phyloP scores from a whole-genome alignment of 2,797 vertebrate species.

The Botia kubotai region DNA sequence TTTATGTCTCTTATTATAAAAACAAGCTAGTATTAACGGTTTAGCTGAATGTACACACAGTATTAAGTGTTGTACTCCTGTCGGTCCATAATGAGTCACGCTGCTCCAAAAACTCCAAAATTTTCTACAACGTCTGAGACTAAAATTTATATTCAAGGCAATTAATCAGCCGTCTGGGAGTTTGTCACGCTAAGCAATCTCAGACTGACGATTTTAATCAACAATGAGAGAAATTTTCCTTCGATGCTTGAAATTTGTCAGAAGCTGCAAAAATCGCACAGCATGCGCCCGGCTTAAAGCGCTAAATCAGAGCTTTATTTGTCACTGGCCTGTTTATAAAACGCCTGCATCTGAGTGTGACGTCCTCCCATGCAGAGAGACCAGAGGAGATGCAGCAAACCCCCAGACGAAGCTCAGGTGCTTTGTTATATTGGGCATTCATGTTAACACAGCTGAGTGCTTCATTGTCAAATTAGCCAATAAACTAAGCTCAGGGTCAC shows the following conservation, averaged over 20 bases:
- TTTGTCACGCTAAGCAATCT: not conserved
- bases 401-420: conserved; percentile 83
- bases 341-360: conserved; percentile 32
- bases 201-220: not conserved
- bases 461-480: conserved; percentile 63
- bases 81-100: too few species aligned
- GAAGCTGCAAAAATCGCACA: not conserved
- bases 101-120: not conserved
- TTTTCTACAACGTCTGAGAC: not conserved
- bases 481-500: conserved; percentile 44
- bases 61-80: too few species aligned
- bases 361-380: conserved; percentile 40
- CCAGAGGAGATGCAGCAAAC: conserved; percentile 65
- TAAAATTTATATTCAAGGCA: not conserved
- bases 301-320: conserved; percentile 22
- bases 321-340: conserved; percentile 36
- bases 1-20: too few species aligned
- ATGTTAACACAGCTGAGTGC: conserved; percentile 82
- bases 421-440: conserved; percentile 74
- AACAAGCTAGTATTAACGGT: too few species aligned
- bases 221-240: not conserved
- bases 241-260: not conserved
- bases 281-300: not conserved
- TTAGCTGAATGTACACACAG: too few species aligned
- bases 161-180: not conserved